Percentiles rank a stretch among this genome's conserved stretches.
These are phyloP conservation scores for Dione vanillae DNA, from an alignment of 2,888 invertebrate genomes.

Conservation along the genomic window DNA sequence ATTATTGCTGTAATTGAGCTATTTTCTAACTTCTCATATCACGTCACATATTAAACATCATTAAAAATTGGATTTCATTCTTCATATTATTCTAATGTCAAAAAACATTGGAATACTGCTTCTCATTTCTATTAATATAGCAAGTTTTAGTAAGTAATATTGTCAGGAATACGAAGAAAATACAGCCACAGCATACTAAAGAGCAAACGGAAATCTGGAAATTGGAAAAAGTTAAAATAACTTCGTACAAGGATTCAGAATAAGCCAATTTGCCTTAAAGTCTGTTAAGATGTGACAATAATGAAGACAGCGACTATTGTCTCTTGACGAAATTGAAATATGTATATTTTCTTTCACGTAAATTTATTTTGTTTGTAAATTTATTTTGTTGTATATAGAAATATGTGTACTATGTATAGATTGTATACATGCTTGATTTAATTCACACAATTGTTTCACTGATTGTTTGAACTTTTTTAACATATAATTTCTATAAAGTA, in stretches of 20 bases:
- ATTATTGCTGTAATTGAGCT: too few species aligned
- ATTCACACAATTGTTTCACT: too few species aligned
- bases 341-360: slow-evolving; percentile 9
- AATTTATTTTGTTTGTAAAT: slow-evolving; percentile 8
- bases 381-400: not conserved
- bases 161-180: not conserved
- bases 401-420: too few species aligned
- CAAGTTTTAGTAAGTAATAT: not conserved
- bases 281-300: slow-evolving; percentile 26
- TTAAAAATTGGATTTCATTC: too few species aligned
- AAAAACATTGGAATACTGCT: too few species aligned
- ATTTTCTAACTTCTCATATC: too few species aligned
- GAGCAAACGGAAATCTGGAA: slow-evolving; percentile 18
- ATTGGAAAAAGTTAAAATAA: slow-evolving; percentile 30
- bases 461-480: too few species aligned
- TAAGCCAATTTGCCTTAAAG: slow-evolving; percentile 26
- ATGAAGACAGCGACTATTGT: slow-evolving; percentile 12
- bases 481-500: too few species aligned
- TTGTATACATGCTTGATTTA: too few species aligned
- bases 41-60: too few species aligned
- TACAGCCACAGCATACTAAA: not conserved
- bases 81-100: too few species aligned
- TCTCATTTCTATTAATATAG: too few species aligned
- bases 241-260: slow-evolving; percentile 27
- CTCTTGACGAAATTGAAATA: slow-evolving; percentile 15